phyloP scores from a whole-genome alignment of 2,113 vertebrate species.

The Lycaon pictus region DNA sequence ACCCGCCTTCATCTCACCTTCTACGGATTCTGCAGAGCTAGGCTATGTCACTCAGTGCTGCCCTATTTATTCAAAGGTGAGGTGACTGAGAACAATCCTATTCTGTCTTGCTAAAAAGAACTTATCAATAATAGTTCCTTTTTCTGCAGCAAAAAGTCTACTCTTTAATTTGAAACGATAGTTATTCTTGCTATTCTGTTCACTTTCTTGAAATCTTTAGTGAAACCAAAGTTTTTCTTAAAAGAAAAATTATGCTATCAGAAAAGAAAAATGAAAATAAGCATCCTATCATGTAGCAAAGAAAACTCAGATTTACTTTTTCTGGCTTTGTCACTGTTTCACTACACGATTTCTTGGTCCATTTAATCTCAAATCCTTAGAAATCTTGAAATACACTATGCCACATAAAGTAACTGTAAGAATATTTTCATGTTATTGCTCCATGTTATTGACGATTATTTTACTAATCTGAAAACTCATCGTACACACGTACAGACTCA shows the following conservation, averaged over 20 bases:
- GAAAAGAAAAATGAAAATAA: not conserved
- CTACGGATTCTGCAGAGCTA: not conserved
- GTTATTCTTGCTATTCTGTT: not conserved
- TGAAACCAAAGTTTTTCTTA: not conserved
- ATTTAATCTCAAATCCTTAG: slow-evolving; percentile 38
- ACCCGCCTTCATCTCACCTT: not conserved
- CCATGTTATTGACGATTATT: not conserved
- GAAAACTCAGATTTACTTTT: slow-evolving; percentile 22
- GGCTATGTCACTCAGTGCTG: not conserved
- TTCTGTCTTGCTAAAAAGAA: slow-evolving; percentile 29
- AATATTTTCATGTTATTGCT: not conserved
- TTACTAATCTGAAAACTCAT: slow-evolving; percentile 6
- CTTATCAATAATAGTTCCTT: not conserved
- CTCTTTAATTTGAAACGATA: slow-evolving; percentile 5
- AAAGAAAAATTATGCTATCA: slow-evolving; percentile 28
- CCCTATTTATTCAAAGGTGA: not conserved
- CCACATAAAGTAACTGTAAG: not conserved
- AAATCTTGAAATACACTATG: not conserved
- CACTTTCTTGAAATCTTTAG: slow-evolving; percentile 40
- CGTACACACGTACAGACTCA: not conserved
- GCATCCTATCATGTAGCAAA: not conserved
- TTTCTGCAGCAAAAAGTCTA: not conserved
- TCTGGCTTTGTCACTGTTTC: not conserved
- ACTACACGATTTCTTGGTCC: not conserved
- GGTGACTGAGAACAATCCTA: not conserved